Percentiles rank a stretch among this genome's conserved stretches.
These are phyloP conservation scores for Drosophila greeni DNA, from an alignment of 2,888 invertebrate genomes.

Conservation along the genomic window DNA sequence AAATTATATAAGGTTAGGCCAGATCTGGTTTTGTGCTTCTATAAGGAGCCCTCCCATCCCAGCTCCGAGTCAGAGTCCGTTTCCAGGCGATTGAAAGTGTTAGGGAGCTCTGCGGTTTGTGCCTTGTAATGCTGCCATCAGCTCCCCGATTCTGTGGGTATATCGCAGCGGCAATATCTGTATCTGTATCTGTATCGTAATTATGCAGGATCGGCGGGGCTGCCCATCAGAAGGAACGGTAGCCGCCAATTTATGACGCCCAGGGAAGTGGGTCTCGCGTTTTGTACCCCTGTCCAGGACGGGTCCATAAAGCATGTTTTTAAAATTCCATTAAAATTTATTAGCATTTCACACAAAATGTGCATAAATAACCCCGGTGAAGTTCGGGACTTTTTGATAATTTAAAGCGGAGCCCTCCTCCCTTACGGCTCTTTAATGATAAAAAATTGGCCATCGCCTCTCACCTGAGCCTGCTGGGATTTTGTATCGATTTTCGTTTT, in stretches of 20 bases:
- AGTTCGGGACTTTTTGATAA: conserved; percentile 59
- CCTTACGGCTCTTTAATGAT: conserved; percentile 40
- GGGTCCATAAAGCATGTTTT: conserved; percentile 65
- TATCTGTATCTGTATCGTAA: conserved; percentile 33
- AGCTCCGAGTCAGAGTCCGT: background rate
- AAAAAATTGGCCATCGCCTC: conserved; percentile 54
- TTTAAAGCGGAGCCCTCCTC: background rate
- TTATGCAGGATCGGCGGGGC: conserved; percentile 29
- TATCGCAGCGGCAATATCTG: conserved; percentile 6
- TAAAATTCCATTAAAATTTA: conserved; percentile 75
- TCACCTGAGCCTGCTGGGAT: conserved; percentile 31
- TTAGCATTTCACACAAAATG: conserved; percentile 72
- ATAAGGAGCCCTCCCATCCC: conserved; percentile 21
- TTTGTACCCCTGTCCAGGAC: background rate
- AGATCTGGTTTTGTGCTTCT: conserved; percentile 55
- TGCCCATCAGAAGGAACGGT: conserved; percentile 36
- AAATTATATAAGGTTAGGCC: conserved; percentile 51
- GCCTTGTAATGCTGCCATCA: conserved; percentile 31
- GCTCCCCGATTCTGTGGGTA: conserved; percentile 6
- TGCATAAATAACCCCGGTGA: conserved; percentile 63
- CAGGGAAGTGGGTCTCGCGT: conserved; percentile 6
- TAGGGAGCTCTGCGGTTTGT: conserved; percentile 22
- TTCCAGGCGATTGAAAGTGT: conserved; percentile 45
- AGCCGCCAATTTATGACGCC: conserved; percentile 46
- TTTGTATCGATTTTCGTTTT: conserved; percentile 34